Base-by-base conservation (phyloP, 2,888 invertebrate species). In the Stratiomys singularior region DNA sequence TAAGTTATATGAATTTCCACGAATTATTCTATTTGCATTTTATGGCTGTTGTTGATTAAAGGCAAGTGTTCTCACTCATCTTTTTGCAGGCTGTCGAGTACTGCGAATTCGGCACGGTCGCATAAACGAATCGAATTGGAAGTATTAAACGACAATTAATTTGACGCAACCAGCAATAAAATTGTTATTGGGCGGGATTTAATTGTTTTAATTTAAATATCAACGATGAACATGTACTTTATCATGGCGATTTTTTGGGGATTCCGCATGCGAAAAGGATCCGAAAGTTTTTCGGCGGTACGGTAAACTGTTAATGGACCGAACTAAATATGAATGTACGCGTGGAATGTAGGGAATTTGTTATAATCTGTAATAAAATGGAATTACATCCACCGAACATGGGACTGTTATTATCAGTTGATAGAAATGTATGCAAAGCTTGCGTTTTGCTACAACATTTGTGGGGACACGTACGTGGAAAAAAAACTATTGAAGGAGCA, bases 121-220 rank as follows among this genome's bases (percentile, higher is more conserved):
- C 13, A 60, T 60, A 5, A 21, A n/a, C 1, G 15, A 23, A 13
- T 11, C 13, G 15, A 60, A n/a, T 60, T 25, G 27, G 5, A 60
- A 60, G 25, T 23, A 18, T 13, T n/a, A 60, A 21, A 21, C 13
- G 23, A 67, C 67, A 30, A 67, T 67, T 67, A 67, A 67, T 44
- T 44, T 67, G 44, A 21, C 44, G 44, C 37, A 25, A 21, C 44
- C 37, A 44, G 44, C 67, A 67, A 67, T 67, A 67, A 67, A 67
- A 21, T 44, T 44, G 67, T 67, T 67, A 67, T 44, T 30, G 44
- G 44, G 67, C 23, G 44, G 9, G 9, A 44, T 37, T 30, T 67
- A 67, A 67, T 67, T 67, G 37, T 67, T 67, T 67, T 44, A 37
- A 63, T 63, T 63, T 67, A 44, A 44, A 44, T 67, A 44, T 44